Base-by-base conservation (phyloP, 1,140 invertebrate species). In the Berghia stephanieae region DNA sequence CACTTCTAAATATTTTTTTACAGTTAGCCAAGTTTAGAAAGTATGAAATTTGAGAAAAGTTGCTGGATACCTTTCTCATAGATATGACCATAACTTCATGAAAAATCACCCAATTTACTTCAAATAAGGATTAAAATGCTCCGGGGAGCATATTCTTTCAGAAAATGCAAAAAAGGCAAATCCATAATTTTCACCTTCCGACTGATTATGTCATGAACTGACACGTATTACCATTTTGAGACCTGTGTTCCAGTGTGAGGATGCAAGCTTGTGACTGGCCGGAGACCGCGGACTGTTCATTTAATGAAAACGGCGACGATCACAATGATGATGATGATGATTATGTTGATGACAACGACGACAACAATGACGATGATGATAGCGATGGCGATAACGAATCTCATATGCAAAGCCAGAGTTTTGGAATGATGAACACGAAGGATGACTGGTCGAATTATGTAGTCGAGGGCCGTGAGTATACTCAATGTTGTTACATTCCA, bases 241-340 rank as follows among this genome's bases (percentile, higher is more conserved):
- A 13, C n/a, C n/a, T 49, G 46, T 67, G 4, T 72, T 38, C 40
- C 70, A 72, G 70, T 38, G 44, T 36, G n/a, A 43, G 46, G 21
- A 55, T 21, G 18, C 82, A 83, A 75, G 81, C 77, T 24, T 83
- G 82, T 52, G 82, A 83, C 77, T 83, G 82, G 82, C 82, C 82
- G 0, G 73, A 80, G 6, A 69, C 63, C 5, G 82, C 82, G 2
- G 82, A 83, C 43, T 83, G 82, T 38, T 78, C 60, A 1, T 42
- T 69, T 3, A 34, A 68, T 21, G 49, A 40, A 6, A 43, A 36
- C 3, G 71, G 24, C 24, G 27, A 70, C 68, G 42, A 27, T 24
- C 49, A 57, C 21, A 6, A 6, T 31, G 36, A 72, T 31, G 27
- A 4, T 4, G 24, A 18, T 10, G 34, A 31, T 43, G 44, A 49